Evolutionary conservation across 1,140 invertebrate genomes (phyloP), one percentile per base, ranked within the genome.

Genomic region (Pantala flavescens): DNA sequence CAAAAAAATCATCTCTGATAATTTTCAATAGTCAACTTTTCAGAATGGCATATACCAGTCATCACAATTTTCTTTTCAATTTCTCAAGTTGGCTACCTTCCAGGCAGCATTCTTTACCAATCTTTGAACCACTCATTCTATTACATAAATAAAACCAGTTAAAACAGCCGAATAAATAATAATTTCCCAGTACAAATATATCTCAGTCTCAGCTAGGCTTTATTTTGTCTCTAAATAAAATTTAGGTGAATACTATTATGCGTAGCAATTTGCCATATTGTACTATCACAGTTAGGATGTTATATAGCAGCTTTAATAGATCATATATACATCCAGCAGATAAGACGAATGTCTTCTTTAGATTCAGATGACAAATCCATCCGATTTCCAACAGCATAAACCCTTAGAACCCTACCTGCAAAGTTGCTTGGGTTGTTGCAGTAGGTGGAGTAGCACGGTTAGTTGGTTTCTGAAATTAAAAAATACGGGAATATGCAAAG

Each of bases 241-340:
- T 19, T 63, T 63, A 63, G 49, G 49, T 21, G 12, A 63, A 63
- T 63, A 63, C 49, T 19, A 63, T 19, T 63, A 19, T 21, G 16
- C 5, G 49, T 63, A 63, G 49, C 49, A 36, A 36, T 36, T 36
- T 36, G 28, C 28, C 9, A 36, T 36, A 9, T 63, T 63, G 49
- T 63, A 63, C 49, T 63, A 63, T 63, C 49, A 63, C 49, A 63
- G 49, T 63, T 63, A 63, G 49, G n/a, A 63, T 63, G 49, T 63
- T 63, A 63, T 63, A 16, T 21, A 63, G 49, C 49, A 63, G 49
- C n/a, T 63, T 63, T 63, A 63, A 63, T 19, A 63, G 14, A 16
- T 7, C 12, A 19, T 63, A 63, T 63, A 63, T 63, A 63, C 49
- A 63, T 63, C 49, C 49, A 63, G 28, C 9, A 19, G 49, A 63